Percentiles rank a stretch among this genome's conserved stretches.
phyloP scores from a whole-genome alignment of 2,797 vertebrate species.

The Erethizon dorsatum region DNA sequence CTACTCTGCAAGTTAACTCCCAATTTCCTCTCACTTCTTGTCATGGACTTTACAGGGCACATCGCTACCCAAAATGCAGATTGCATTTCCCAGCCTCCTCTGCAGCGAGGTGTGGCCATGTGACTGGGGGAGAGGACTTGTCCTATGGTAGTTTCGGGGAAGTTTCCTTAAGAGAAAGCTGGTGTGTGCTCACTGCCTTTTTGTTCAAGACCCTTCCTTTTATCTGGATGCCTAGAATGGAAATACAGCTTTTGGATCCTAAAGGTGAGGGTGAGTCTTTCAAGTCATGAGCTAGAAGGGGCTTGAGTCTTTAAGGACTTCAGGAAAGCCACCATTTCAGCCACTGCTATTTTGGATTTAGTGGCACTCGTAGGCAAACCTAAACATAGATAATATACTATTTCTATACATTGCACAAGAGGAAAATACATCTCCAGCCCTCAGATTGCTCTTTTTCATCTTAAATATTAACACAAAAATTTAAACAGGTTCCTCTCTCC shows the following conservation, averaged over 20 bases:
- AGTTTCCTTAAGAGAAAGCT: not conserved
- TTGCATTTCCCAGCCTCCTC: not conserved
- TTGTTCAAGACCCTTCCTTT: not conserved
- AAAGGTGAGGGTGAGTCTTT: not conserved
- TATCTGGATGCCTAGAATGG: not conserved
- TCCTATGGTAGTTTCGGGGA: not conserved
- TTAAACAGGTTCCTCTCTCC: not conserved
- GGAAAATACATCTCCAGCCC: not conserved
- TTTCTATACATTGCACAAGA: not conserved
- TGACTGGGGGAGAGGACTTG: not conserved
- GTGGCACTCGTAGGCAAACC: not conserved
- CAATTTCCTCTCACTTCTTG: not conserved
- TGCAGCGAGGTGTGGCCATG: not conserved
- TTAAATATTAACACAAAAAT: conserved; percentile 39
- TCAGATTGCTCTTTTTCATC: not conserved
- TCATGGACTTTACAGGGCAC: not conserved
- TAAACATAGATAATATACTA: not conserved
- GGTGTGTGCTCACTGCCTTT: not conserved
- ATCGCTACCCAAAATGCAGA: not conserved
- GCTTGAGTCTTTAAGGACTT: not conserved
- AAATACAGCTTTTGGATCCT: not conserved
- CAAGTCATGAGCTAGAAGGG: not conserved
- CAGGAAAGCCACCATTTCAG: not conserved
- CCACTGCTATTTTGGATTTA: conserved; percentile 6
- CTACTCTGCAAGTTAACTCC: not conserved